Percentiles rank a stretch among this genome's conserved stretches.
phyloP scores from a whole-genome alignment of 2,888 invertebrate species.

The Yponomeuta evonymella region DNA sequence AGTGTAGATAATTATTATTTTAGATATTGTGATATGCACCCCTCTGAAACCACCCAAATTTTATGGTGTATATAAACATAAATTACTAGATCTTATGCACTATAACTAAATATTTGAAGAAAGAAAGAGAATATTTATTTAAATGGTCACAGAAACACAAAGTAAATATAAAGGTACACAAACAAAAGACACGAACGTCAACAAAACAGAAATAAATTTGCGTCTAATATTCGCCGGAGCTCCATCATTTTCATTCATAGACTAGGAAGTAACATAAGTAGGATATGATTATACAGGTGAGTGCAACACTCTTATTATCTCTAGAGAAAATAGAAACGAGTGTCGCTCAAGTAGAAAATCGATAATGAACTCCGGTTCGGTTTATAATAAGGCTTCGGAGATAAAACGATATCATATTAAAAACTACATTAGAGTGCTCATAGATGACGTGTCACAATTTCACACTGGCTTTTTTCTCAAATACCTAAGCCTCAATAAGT shows the following conservation, averaged over 20 bases:
- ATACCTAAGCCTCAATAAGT: not conserved
- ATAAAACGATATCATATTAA: not conserved
- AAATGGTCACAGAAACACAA: no score
- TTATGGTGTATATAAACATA: no score
- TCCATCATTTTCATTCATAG: not conserved
- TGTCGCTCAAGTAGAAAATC: slow-evolving; percentile 50
- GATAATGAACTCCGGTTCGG: slow-evolving; percentile 51
- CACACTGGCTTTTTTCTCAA: not conserved
- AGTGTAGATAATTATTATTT: no score
- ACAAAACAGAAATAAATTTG: no score
- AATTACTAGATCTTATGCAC: no score
- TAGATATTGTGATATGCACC: no score
- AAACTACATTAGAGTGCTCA: not conserved
- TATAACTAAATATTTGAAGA: no score
- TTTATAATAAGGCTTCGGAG: slow-evolving; percentile 37
- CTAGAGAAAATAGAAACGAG: slow-evolving; percentile 44
- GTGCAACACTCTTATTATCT: slow-evolving; percentile 27
- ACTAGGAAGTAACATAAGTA: not conserved
- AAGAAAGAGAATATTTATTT: no score
- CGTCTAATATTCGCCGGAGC: not conserved
- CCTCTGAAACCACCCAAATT: no score
- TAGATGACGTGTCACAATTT: not conserved
- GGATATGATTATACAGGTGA: slow-evolving; percentile 4
- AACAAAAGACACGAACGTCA: no score
- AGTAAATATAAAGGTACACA: no score